Base-by-base conservation (phyloP, 2,113 vertebrate genomes). In the Quiscalus mexicanus region DNA sequence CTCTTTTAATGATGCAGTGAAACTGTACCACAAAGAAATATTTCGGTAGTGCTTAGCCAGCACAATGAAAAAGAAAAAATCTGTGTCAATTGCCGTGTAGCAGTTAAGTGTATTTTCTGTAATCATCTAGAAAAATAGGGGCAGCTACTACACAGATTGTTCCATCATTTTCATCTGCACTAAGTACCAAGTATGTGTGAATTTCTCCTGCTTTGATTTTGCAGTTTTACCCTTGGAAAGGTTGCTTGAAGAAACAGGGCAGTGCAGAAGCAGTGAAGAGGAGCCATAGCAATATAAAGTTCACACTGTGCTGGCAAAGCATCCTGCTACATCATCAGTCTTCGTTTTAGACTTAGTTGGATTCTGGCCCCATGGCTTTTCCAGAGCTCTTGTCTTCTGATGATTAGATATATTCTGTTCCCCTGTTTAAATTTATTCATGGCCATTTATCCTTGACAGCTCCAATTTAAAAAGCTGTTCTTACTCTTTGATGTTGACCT, bases 401-500 rank as follows among this genome's bases (percentile, higher is more conserved):
- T 70, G 58, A 78, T 87, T 78, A 77, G 76, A 47, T 80, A 73
- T 28, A 58, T 83, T 58, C 79, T 50, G 37, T 62, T 88, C 23
- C 60, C 37, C 39, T 70, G 64, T 63, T 92, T 44, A 76, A 89
- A 91, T 95, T 81, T 95, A 92, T 93, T 90, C 80, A 75, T 75
- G 73, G 76, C 23, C 47, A 13, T 92, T 95, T 93, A 89, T 95
- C 47, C 87, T 44, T 95, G 93, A 81, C 73, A 71, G 22, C 60
- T 70, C 45, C 37, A 59, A 67, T 83, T 87, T 75, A 41, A 69
- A 84, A 74, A 91, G 80, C 64, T 44, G 55, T 33, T 52, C 65
- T 47, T 60, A 18, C 52, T 44, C 89, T 95, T 93, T 92, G 93
- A 89, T 92, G 89, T 96, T 92, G 81, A 70, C 65, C 76, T 75